These are phyloP conservation scores for Echinometra lucunter DNA, from an alignment of 53 echinoderm and acorn worm species.

Conservation along the genomic window DNA sequence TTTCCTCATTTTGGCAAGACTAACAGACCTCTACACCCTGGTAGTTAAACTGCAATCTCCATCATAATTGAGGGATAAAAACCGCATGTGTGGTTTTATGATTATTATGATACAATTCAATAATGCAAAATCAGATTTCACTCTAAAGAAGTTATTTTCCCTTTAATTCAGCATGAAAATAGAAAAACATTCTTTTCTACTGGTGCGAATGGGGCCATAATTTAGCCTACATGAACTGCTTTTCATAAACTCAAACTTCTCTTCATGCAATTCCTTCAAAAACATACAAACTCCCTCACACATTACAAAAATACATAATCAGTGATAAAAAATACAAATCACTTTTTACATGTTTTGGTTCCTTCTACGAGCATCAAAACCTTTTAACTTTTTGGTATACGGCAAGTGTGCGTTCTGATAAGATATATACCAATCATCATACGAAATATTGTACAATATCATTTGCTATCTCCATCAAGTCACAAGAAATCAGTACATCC, in stretches of 20 bases:
- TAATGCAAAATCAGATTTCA: too few species aligned
- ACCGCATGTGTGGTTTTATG: too few species aligned
- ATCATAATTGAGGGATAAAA: too few species aligned
- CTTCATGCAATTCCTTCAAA: background rate
- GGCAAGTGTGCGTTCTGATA: conserved; percentile 51
- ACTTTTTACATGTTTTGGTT: conserved; percentile 44
- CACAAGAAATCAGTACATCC: background rate
- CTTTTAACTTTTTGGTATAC: conserved; percentile 13
- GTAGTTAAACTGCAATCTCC: too few species aligned
- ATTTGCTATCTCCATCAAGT: background rate
- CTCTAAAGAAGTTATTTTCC: background rate
- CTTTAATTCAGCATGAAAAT: background rate
- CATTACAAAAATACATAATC: conserved; percentile 53
- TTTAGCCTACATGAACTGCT: background rate
- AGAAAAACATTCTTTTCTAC: background rate
- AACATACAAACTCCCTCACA: background rate
- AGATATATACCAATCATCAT: conserved; percentile 11
- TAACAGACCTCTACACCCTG: too few species aligned
- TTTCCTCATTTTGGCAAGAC: too few species aligned
- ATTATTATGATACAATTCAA: too few species aligned
- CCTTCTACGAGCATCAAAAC: background rate
- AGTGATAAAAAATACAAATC: conserved; percentile 57
- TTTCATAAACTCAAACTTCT: background rate
- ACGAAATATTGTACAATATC: conserved; percentile 24
- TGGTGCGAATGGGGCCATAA: background rate